Base-by-base conservation (phyloP, 1,140 invertebrate genomes). In the Carposina sasakii region DNA sequence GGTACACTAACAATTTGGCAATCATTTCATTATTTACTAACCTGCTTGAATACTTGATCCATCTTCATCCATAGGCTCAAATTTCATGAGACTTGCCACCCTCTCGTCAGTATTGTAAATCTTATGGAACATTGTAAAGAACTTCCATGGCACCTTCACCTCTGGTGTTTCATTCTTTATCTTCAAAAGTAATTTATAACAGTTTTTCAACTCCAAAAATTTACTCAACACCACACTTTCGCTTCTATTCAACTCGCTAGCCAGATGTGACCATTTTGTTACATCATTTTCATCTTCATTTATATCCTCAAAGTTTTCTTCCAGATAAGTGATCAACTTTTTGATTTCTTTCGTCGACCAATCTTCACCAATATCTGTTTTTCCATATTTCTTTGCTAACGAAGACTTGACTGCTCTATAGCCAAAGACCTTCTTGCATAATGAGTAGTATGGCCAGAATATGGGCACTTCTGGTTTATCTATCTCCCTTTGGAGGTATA, bases 361-460 rank as follows among this genome's bases (percentile, higher is more conserved):
- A 19, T 84, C 81, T 46, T 77, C 70, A 0, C 41, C 56, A n/a
- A 70, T 67, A 16, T 75, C 69, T 0, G 65, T 62, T 4, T 68
- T 68, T 2, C 57, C 45, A 63, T 70, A 76, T 1, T 64, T 65
- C 20, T 69, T 75, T 46, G 75, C 77, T 2, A 81, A 45, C 43
- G 77, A 77, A 0, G 62, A 52, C 44, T 81, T 84, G n/a, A 81
- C 68, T 0, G 67, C 63, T 57, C 77, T 45, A 42, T 81, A 81
- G 2, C 77, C 77, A 31, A 84, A 84, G 2, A 81, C 76, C 61
- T 84, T 84, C 31, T 84, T 84, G 50, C 76, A 84, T 8, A 78
- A 43, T 16, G 62, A 52, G 26, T 81, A 84, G 24, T 81, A 84
- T 16, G 77, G 81, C 81, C 81, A 84, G 0, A 76, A 19, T 17